Base-by-base conservation (phyloP, 2,888 invertebrate species). In the Biston betularia region DNA sequence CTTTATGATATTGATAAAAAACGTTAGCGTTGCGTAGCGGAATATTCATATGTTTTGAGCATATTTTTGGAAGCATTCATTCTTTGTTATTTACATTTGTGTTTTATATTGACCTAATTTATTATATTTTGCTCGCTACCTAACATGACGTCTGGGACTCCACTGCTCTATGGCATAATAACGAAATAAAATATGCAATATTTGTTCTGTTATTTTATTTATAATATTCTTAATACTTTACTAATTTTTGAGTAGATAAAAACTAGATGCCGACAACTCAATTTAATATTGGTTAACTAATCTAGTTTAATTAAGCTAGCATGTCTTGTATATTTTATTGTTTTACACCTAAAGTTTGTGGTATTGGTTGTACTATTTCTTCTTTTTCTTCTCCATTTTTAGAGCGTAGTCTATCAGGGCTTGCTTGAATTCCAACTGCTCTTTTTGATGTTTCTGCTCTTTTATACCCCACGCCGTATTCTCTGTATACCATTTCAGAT, bases 401-500 rank as follows among this genome's bases (percentile, higher is more conserved):
- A 82, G 78, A 11, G 69, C 74, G 59, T 76, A 89, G 45, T 79
- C 80, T 57, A 83, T 73, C 14, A 80, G 45, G 0, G 79, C 71
- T 2, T 73, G 66, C 56, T 79, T 79, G 70, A 86, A 91, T 40
- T 86, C 83, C 38, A 64, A 68, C 62, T 86, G 87, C 8, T 83
- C 82, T 65, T 79, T 63, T 0, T 83, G 55, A 49, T 85, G 84
- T 33, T 81, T 79, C 61, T 69, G 80, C 69, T 89, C 90, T 63
- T 77, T 84, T 34, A 75, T 81, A 14, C 90, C 92, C 77, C 81
- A 83, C 0, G 66, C 34, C 0, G 91, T 88, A n/a, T 86, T 85
- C 3, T 84, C 81, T 0, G 65, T 53, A 70, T 88, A 91, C 92
- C 92, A 92, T 61, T 86, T 83, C 0, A 76, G 50, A 64, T 91